Evolutionary conservation across 2,797 vertebrate species (phyloP).

Genomic region (Sebastiscus albofasciatus): DNA sequence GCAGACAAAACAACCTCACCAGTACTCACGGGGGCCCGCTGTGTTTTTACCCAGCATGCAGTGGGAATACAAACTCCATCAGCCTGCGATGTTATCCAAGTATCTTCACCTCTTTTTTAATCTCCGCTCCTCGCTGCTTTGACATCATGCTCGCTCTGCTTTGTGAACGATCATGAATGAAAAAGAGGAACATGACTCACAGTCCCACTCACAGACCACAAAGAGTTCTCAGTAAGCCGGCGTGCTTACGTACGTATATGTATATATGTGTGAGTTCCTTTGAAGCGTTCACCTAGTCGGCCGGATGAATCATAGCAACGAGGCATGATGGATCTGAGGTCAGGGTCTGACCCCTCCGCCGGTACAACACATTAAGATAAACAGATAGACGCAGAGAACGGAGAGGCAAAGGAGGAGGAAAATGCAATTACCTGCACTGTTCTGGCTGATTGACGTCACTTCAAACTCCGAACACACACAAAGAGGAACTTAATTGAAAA

Average conservation of each 20-base stretch:
- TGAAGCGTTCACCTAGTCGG: constrained; percentile 55
- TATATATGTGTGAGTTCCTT: neutral
- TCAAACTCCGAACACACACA: neutral
- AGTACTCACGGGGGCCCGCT: constrained; percentile 23
- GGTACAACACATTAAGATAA: neutral
- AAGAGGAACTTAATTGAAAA: neutral
- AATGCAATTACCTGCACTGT: constrained; percentile 21
- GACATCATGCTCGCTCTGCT: constrained; percentile 23
- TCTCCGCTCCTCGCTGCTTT: constrained; percentile 8
- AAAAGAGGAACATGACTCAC: constrained; percentile 62
- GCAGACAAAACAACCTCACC: neutral
- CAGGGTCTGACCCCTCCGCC: constrained; percentile 1
- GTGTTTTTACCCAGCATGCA: constrained; percentile 1
- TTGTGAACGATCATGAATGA: constrained; percentile 53
- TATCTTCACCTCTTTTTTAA: constrained; percentile 2
- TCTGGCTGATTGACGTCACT: neutral
- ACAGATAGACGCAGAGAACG: neutral
- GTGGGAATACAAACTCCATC: neutral
- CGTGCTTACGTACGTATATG: neutral
- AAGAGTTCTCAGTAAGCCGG: constrained; percentile 17
- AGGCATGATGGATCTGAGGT: constrained; percentile 9
- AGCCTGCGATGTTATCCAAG: neutral
- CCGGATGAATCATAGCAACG: constrained; percentile 59
- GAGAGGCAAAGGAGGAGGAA: neutral
- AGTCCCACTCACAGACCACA: constrained; percentile 43